These are phyloP conservation scores for Colistium nudipinnis DNA, from an alignment of 2,113 vertebrate genomes.

Conservation along the genomic window DNA sequence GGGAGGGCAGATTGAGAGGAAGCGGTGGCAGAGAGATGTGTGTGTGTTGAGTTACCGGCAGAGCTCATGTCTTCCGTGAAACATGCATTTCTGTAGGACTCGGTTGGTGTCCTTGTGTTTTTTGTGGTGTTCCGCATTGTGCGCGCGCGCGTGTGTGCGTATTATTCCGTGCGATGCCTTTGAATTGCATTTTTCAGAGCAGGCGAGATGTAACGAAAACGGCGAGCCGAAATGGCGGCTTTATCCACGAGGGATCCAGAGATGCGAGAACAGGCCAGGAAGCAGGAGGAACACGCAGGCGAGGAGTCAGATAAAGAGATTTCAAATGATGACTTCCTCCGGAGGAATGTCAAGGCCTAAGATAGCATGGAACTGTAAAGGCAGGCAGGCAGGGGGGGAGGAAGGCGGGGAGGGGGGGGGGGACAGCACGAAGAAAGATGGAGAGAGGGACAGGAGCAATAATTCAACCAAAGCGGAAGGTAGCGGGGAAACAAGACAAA, in stretches of 20 bases:
- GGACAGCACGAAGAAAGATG: neutral
- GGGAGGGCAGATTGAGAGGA: neutral
- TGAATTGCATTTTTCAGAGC: conserved; percentile 30
- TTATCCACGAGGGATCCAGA: conserved; percentile 36
- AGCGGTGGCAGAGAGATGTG: conserved; percentile 2
- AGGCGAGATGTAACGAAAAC: conserved; percentile 41
- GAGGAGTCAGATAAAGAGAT: conserved; percentile 48
- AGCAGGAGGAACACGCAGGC: conserved; percentile 51
- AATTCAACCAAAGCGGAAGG: conserved; percentile 26
- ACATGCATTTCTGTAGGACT: conserved; percentile 54
- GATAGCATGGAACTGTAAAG: conserved; percentile 2
- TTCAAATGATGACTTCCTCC: conserved; percentile 39
- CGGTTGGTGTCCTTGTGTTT: conserved; percentile 37
- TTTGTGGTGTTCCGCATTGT: conserved; percentile 10
- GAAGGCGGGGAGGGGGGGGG: neutral
- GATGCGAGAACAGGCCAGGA: conserved; percentile 43
- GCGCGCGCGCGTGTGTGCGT: neutral
- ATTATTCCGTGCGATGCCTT: conserved; percentile 1
- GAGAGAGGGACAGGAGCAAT: conserved; percentile 22
- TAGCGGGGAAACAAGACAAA: conserved; percentile 14
- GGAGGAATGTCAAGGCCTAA: conserved; percentile 26
- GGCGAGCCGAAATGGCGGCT: conserved; percentile 32
- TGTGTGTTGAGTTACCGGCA: conserved; percentile 19
- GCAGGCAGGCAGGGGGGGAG: neutral
- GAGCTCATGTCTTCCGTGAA: conserved; percentile 46